Evolutionary conservation across 2,113 vertebrate species (phyloP), one percentile per base, ranked within the genome.

Genomic region (Acanthochromis polyacanthus): DNA sequence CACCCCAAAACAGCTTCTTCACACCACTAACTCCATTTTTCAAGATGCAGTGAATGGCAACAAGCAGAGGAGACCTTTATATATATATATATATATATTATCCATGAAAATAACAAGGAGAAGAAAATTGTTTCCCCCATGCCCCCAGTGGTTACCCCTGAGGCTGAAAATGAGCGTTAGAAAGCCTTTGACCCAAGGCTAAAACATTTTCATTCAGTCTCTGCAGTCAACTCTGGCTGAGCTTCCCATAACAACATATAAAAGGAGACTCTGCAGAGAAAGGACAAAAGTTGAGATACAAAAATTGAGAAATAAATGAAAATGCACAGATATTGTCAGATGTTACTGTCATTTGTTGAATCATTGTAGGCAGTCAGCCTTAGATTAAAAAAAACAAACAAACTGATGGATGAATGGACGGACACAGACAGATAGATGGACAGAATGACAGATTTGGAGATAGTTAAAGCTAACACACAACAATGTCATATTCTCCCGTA

Each of bases 191-290:
- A 83, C 85, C 80, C 52, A 76, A 79, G 71, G 71, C 80, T 69
- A 85, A 85, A 79, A 81, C 60, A 71, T 78, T 88, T 88, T 65
- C 60, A 62, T 83, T 87, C 87, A 84, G 64, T 75, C 50, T 75
- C 64, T 1, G 66, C 69, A 60, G 71, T n/a, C 7, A 25, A 38
- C 16, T 48, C 46, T 15, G 19, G 57, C 58, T 71, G 71, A 57
- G 60, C 12, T 25, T 48, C 38, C 17, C 43, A 66, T 38, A 80
- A 88, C 48, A 80, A 46, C 16, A 67, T 12, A 64, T 4, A 59
- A 61, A 43, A 40, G 28, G 16, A 58, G 30, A 52, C 30, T 46
- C 23, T 15, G n/a, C 14, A 56, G 59, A 82, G 7, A 64, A 46
- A 19, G 71, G 1, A 58, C 19, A 64, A 43, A 51, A 15, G 22